Percentiles rank a stretch among this genome's conserved stretches.
These are phyloP conservation scores for Chromis chromis DNA, from an alignment of 2,797 vertebrate genomes.

Conservation along the genomic window DNA sequence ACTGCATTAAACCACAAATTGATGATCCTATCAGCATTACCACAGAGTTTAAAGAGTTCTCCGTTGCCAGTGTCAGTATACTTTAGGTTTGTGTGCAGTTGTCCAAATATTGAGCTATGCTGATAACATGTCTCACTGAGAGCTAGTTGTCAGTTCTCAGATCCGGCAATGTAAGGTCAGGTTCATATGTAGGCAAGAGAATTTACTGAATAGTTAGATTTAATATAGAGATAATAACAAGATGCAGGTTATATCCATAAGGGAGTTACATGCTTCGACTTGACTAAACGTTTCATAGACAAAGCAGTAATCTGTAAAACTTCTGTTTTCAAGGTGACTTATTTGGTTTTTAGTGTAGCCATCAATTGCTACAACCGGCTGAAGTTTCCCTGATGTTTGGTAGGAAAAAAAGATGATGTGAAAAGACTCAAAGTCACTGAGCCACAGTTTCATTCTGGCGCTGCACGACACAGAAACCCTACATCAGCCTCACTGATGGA, in stretches of 20 bases:
- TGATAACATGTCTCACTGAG: too few species aligned
- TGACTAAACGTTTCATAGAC: neutral
- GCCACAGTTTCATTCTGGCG: slow-evolving; percentile 54
- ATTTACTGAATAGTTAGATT: neutral
- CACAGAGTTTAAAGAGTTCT: neutral
- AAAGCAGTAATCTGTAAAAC: neutral
- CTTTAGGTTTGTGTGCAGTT: slow-evolving; percentile 3
- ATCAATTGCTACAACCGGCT: neutral
- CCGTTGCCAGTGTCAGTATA: neutral
- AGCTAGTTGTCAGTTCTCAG: neutral
- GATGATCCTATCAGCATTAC: neutral
- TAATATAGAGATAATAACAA: neutral
- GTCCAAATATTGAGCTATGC: slow-evolving; percentile 10
- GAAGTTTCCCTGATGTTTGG: neutral
- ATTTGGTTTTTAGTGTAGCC: neutral
- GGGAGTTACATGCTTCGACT: neutral
- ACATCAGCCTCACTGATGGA: slow-evolving; percentile 50
- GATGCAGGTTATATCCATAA: neutral
- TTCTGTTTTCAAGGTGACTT: neutral
- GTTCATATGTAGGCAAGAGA: neutral
- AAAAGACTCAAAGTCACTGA: slow-evolving; percentile 51
- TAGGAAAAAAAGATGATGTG: slow-evolving; percentile 11
- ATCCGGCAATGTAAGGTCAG: neutral
- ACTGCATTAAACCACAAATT: neutral
- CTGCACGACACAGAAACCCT: slow-evolving; percentile 30